Evolutionary conservation across 2,888 invertebrate genomes (phyloP), one percentile per base, ranked within the genome.

Genomic region (Nebria salina): DNA sequence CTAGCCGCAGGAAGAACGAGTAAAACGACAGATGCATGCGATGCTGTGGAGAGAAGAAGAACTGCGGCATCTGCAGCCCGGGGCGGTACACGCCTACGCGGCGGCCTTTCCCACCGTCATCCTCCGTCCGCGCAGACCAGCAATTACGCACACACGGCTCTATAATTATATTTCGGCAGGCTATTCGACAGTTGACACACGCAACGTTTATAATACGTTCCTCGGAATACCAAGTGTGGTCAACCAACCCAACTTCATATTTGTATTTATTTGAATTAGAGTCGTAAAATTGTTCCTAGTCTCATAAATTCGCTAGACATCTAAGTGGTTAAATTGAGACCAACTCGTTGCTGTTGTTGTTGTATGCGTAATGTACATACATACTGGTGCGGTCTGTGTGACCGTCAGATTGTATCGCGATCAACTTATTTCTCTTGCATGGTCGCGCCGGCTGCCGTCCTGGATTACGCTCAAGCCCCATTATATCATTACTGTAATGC

Each of bases 401-500:
- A 75, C 75, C 25, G 75, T 73, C 73, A 70, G 80, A 80, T 80
- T 34, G 75, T 80, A 80, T 80, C 80, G 68, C 75, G 70, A 80
- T 80, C 80, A 75, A 75, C 13, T 80, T 70, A 13, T 54, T 64
- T 65, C 15, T 13, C 42, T 54, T 34, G 70, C 34, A 11, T 25
- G 81, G 73, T 54, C 73, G 72, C 75, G 79, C 77, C 66, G 70
- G 76, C 82, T 72, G 84, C 84, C 85, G 85, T 84, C 82, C 86
- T 83, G 85, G 83, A 85, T 86, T 87, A 86, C 86, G 86, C 86
- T 83, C 42, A 64, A 72, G 75, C 83, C 82, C 82, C 81, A 84
- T 86, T 86, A 85, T 86, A 85, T 85, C 85, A 86, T 84, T 86
- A 85, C 85, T 80, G 84, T 82, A 83, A 76, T 83, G 85, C 85